Base-by-base conservation (phyloP, 2,888 invertebrate species). In the Amphipyra berbera region DNA sequence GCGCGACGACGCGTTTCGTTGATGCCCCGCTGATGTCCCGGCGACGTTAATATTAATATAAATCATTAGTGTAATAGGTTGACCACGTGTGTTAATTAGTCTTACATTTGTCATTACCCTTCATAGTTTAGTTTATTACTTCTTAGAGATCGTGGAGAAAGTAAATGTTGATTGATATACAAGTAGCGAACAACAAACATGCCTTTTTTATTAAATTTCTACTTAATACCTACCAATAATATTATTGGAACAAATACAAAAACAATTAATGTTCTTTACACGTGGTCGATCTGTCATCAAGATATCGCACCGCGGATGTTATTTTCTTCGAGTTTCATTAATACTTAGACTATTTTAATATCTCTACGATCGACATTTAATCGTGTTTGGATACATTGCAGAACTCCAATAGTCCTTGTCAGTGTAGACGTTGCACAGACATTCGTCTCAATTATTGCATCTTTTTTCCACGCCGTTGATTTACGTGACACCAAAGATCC, bases 1-100 rank as follows among this genome's bases (percentile, higher is more conserved):
- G 63, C 76, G 81, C 73, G 70, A 14, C 65, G 71, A 76, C 78
- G 74, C 77, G 79, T 77, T 79, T 65, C 65, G 67, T 68, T 71
- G 72, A 67, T 68, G 60, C 42, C 54, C 50, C 61, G 47, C 40
- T 48, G 54, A 61, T 71, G 62, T 68, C 62, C 60, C 57, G 56
- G 27, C 9, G 53, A 14, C 37, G 44, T 15, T 40, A 45, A 38
- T 55, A 53, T 46, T 55, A 69, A 55, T 62, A 62, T 52, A 56
- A 59, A 59, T 70, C 15, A 30, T 55, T 58, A 53, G 60, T 56
- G 70, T 54, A 53, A 64, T 54, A 38, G 37, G 42, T 54, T 46
- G 38, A 15, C 40, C 37, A 54, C 44, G 21, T 54, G 45, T 45
- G 41, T 42, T 57, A 54, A 47, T 70, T 70, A 1, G 6, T 33